Conservation (phyloP, 1,140 invertebrate genomes). For the Drosophila kikkawai region DNA sequence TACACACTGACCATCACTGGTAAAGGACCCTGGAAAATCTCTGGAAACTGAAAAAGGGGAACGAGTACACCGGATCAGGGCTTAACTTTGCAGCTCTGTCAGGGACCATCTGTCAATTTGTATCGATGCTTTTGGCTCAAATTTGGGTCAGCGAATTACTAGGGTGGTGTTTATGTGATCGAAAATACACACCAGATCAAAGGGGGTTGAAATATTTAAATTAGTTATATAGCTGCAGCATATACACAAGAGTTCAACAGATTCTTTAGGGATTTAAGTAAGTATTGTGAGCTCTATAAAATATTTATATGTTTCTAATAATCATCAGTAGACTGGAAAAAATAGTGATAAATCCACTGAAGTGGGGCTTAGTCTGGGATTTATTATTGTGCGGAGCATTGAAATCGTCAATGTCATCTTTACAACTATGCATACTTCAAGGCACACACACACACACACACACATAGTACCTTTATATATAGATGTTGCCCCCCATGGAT, state of each 20-base stretch:
- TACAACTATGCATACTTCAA: slow-evolving; percentile 30
- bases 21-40: slow-evolving; percentile 59
- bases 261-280: background rate
- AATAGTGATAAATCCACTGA: slow-evolving; percentile 2
- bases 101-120: slow-evolving; percentile 52
- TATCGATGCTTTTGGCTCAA: slow-evolving; percentile 50
- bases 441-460: slow-evolving; percentile 1
- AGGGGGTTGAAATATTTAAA: slow-evolving; percentile 1
- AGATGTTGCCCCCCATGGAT: slow-evolving; percentile 7
- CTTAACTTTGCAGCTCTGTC: slow-evolving; percentile 36
- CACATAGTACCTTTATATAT: background rate
- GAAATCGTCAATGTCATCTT: slow-evolving; percentile 70
- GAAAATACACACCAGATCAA: slow-evolving; percentile 1
- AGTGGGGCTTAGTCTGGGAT: slow-evolving; percentile 14
- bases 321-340: background rate
- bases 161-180: background rate
- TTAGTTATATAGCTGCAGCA: background rate
- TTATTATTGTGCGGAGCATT: slow-evolving; percentile 41
- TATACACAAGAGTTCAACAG: background rate
- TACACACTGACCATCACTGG: slow-evolving; percentile 5
- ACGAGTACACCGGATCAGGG: slow-evolving; percentile 18
- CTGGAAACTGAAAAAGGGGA: slow-evolving; percentile 4
- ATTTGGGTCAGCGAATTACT: slow-evolving; percentile 52
- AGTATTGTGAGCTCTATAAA: background rate
- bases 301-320: too few species aligned